Evolutionary conservation across 1,140 invertebrate species (phyloP).

Genomic region (Littorina saxatilis): DNA sequence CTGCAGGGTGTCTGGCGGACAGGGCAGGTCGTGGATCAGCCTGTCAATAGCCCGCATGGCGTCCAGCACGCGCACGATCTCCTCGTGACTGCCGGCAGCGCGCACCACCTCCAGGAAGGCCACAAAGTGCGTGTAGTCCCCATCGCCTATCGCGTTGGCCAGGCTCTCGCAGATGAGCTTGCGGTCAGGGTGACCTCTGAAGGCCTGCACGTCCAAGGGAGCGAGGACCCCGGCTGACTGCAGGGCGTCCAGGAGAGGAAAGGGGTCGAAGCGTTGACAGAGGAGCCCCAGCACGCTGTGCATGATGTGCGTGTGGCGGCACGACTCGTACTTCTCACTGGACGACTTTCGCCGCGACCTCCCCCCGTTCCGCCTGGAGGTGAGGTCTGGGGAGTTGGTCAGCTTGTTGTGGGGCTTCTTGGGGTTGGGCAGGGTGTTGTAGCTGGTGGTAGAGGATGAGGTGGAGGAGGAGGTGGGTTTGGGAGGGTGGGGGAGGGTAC

Average conservation of each 20-base stretch:
- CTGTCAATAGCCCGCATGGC: slow-evolving; percentile 65
- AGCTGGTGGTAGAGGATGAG: not conserved
- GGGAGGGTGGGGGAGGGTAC: slow-evolving; percentile 34
- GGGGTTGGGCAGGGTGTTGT: slow-evolving; percentile 33
- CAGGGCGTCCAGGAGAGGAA: slow-evolving; percentile 59
- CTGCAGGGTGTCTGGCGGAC: slow-evolving; percentile 41
- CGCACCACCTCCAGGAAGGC: slow-evolving; percentile 63
- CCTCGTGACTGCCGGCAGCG: slow-evolving; percentile 44
- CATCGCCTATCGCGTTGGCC: slow-evolving; percentile 57
- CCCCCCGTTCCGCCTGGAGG: slow-evolving; percentile 44
- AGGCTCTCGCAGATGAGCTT: slow-evolving; percentile 66
- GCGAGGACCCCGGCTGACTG: slow-evolving; percentile 52
- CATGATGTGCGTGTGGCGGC: slow-evolving; percentile 63
- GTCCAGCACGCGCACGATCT: slow-evolving; percentile 60
- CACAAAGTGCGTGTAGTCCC: slow-evolving; percentile 52
- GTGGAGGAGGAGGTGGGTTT: slow-evolving; percentile 26
- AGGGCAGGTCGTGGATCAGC: slow-evolving; percentile 62
- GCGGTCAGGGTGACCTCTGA: slow-evolving; percentile 61
- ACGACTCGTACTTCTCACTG: slow-evolving; percentile 50
- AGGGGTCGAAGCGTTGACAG: slow-evolving; percentile 65
- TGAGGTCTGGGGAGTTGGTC: slow-evolving; percentile 56
- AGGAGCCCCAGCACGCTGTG: slow-evolving; percentile 64
- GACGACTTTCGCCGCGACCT: slow-evolving; percentile 58
- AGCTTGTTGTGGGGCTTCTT: slow-evolving; percentile 53
- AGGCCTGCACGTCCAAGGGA: slow-evolving; percentile 56